Conservation (phyloP, 2,113 vertebrate species). For the Stegastes partitus region DNA sequence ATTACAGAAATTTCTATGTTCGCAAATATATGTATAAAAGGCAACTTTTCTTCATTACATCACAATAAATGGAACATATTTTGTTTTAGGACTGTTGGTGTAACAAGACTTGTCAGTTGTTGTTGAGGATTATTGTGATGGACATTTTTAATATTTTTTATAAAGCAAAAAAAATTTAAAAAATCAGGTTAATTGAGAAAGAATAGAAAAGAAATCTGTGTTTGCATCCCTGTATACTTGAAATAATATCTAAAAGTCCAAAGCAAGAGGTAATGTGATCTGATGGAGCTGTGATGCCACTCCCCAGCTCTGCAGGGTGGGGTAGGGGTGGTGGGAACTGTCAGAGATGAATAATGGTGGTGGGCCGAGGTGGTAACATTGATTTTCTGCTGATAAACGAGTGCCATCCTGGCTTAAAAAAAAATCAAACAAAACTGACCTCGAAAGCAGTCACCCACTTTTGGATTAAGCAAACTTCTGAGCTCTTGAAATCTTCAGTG, state of each 20-base stretch:
- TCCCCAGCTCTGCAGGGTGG: not conserved
- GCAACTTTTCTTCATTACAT: too few species aligned
- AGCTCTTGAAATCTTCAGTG: not conserved
- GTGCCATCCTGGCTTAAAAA: not conserved
- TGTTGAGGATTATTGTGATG: not conserved
- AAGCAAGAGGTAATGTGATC: not conserved
- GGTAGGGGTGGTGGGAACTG: slow-evolving; percentile 5
- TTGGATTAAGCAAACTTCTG: not conserved
- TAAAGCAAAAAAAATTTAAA: too few species aligned
- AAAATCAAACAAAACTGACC: not conserved
- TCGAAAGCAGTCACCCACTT: not conserved
- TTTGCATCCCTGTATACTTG: too few species aligned
- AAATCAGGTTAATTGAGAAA: too few species aligned
- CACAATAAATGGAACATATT: not conserved
- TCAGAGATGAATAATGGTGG: slow-evolving; percentile 16
- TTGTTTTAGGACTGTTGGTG: not conserved
- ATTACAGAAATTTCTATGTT: not conserved
- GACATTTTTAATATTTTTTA: not conserved
- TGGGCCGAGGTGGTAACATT: not conserved
- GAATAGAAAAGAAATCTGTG: too few species aligned
- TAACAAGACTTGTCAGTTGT: not conserved
- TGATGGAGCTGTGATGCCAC: slow-evolving; percentile 6
- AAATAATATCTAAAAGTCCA: too few species aligned
- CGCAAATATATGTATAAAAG: not conserved
- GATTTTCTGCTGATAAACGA: slow-evolving; percentile 33